Evolutionary conservation across 2,113 vertebrate species (phyloP), one percentile per base, ranked within the genome.

Genomic region (Corvus cornix): DNA sequence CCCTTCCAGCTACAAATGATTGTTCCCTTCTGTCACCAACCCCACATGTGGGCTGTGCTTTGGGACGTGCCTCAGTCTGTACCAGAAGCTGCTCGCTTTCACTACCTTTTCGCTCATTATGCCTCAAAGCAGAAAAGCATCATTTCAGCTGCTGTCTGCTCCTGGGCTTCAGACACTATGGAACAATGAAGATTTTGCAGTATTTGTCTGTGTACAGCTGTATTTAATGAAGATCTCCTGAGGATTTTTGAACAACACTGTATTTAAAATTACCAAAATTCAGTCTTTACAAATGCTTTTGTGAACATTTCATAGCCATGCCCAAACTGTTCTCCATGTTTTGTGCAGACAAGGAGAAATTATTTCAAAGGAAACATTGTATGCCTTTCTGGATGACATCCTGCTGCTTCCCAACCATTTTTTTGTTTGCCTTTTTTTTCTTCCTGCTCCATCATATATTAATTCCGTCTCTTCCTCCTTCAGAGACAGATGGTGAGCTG

Each of bases 401-500:
- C 79, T 89, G 90, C 85, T 93, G 92, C 83, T 96, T 94, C 48
- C 80, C 48, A 59, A 64, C 52, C 39, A 43, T 44, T 88, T 89
- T 93, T 90, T 89, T 94, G 46, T 89, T 84, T 62, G 26, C 23
- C 51, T 60, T 87, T 72, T 64, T 51, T 55, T 44, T 11, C 15
- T 4, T 39, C 3, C 22, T 9, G 27, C 17, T 44, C 44, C 33
- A 63, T 84, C 77, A 51, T 94, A 66, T 55, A 89, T 94, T 89
- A 96, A 92, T 95, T 84, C 59, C 1, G 0, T 89, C 60, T 94
- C 92, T 96, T 95, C 86, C 41, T 96, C 48, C 83, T 96, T 96
- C 77, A 66, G 85, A 96, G 93, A 73, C 96, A 97, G 97, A 95
- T 96, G 97, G 97, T 89, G 87, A 93, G 93, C 72, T 95, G 93